Conservation (phyloP, 2,888 invertebrate genomes). For the Tipula helvola region DNA sequence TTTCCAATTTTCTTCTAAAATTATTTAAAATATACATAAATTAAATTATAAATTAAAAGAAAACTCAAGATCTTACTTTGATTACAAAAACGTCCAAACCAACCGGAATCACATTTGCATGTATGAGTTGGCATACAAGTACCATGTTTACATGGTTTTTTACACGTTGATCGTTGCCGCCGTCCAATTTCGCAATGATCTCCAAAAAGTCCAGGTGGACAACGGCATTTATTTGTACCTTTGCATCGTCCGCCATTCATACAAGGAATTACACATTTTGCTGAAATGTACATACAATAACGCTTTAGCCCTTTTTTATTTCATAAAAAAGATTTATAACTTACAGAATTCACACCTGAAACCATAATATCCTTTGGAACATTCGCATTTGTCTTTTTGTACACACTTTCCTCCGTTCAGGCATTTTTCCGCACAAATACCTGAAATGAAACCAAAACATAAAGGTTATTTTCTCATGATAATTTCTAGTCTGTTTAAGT, state of each 20-base stretch:
- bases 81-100: conserved; percentile 71
- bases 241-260: conserved; percentile 82
- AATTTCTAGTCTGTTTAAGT: too few relatives aligned
- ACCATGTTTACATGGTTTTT: conserved; percentile 65
- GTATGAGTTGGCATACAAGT: conserved; percentile 54
- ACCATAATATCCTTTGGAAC: conserved; percentile 84
- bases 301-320: background rate
- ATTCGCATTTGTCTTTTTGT: conserved; percentile 87
- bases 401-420: conserved; percentile 89
- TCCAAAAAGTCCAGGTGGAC: conserved; percentile 71
- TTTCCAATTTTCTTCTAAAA: background rate
- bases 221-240: conserved; percentile 81
- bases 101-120: conserved; percentile 71
- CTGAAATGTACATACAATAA: conserved; percentile 34
- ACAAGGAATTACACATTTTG: conserved; percentile 83
- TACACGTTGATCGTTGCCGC: conserved; percentile 58
- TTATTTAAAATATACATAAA: background rate
- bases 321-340: conserved; percentile 30
- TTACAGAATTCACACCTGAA: conserved; percentile 83
- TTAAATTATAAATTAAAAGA: background rate
- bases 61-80: conserved; percentile 41
- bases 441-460: conserved; percentile 38
- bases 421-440: conserved; percentile 84
- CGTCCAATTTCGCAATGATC: conserved; percentile 86
- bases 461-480: background rate